A percentile compares a stretch with the other conserved stretches of the same genome.
Conservation (phyloP, 2,888 invertebrate genomes). For the Acrobasis repandana region DNA sequence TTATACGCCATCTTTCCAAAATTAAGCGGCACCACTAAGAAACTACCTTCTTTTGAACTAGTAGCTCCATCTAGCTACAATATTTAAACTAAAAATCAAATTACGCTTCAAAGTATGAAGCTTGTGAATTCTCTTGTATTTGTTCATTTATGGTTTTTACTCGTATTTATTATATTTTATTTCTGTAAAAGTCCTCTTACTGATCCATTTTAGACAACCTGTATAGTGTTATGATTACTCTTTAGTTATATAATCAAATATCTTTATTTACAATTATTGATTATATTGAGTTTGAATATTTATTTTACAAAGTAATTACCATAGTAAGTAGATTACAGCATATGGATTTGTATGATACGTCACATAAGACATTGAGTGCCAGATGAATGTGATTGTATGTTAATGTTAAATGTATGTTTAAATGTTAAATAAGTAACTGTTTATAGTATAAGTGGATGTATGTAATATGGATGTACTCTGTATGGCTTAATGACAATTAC, state of each 20-base stretch:
- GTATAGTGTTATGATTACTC: too few relatives aligned
- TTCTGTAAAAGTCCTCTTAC: too few relatives aligned
- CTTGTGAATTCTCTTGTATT: too few relatives aligned
- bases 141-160: too few relatives aligned
- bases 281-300: neutral
- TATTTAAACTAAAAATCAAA: too few relatives aligned
- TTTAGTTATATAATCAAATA: neutral
- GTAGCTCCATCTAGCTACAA: too few relatives aligned
- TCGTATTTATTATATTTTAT: too few relatives aligned
- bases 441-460: slow-evolving; percentile 66
- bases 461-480: slow-evolving; percentile 62
- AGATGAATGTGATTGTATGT: slow-evolving; percentile 76
- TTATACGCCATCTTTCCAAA: too few relatives aligned
- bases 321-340: slow-evolving; percentile 22
- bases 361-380: slow-evolving; percentile 66
- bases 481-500: slow-evolving; percentile 68
- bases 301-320: slow-evolving; percentile 18
- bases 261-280: neutral
- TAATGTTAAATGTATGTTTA: slow-evolving; percentile 57
- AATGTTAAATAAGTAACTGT: slow-evolving; percentile 55
- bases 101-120: too few relatives aligned
- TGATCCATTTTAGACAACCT: too few relatives aligned
- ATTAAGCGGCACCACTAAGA: too few relatives aligned
- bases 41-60: too few relatives aligned
- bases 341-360: slow-evolving; percentile 40